phyloP scores from a whole-genome alignment of 2,113 vertebrate genomes.

The Ceratotherium simum region DNA sequence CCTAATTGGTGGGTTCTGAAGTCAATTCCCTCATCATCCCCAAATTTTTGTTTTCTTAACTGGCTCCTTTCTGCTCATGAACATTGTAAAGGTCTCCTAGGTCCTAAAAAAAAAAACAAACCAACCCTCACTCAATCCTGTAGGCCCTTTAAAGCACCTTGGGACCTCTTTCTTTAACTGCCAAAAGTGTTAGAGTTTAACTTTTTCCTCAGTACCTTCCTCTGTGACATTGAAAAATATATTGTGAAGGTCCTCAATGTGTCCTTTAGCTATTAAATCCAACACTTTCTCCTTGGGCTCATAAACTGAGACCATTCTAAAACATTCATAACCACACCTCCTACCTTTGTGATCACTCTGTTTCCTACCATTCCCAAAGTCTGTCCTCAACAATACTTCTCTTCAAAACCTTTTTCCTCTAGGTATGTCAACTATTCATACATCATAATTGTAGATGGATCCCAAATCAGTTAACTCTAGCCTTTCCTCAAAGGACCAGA shows the following conservation, averaged over 20 bases:
- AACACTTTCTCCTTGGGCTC: neutral
- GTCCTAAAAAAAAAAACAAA: neutral
- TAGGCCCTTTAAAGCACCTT: neutral
- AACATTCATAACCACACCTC: neutral
- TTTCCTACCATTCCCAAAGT: neutral
- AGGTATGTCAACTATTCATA: neutral
- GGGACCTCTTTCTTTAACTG: neutral
- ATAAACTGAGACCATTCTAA: neutral
- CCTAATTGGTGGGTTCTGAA: neutral
- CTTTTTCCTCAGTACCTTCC: neutral
- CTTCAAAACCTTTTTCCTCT: neutral
- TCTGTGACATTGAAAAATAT: neutral
- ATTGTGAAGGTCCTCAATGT: neutral
- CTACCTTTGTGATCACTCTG: neutral
- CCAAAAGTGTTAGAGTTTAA: neutral
- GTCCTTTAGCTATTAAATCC: neutral
- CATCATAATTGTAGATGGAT: neutral
- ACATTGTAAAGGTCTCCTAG: neutral
- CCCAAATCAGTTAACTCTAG: neutral
- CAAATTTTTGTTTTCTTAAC: neutral
- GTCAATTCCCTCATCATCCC: neutral
- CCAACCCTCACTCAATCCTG: neutral
- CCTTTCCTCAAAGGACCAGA: neutral
- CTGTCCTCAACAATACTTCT: neutral
- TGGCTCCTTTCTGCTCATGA: neutral